Evolutionary conservation across 2,113 vertebrate genomes (phyloP).

Genomic region (Speoplatyrhinus poulsoni): DNA sequence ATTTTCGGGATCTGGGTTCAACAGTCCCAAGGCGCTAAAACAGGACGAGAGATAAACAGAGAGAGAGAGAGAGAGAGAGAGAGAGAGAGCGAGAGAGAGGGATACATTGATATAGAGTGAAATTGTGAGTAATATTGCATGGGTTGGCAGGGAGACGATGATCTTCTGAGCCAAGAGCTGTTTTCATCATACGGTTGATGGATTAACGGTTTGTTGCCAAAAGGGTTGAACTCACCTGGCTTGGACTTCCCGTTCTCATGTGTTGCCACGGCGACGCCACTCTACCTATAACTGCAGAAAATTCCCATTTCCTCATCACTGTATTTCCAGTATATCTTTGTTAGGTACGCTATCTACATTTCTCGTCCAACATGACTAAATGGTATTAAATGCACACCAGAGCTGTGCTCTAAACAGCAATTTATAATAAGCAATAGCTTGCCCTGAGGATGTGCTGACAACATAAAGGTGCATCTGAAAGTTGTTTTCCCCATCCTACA

Average conservation of each 20-base stretch:
- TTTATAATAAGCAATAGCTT: constrained; percentile 9
- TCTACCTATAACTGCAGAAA: constrained; percentile 16
- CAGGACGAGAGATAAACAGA: neutral
- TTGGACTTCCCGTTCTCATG: constrained; percentile 56
- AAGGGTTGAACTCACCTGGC: constrained; percentile 30
- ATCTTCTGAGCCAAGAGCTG: constrained; percentile 42
- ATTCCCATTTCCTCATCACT: neutral
- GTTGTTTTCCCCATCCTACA: constrained; percentile 7
- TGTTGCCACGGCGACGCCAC: constrained; percentile 1
- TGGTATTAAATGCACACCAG: too few species aligned
- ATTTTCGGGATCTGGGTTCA: constrained; percentile 40
- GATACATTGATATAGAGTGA: constrained; percentile 17
- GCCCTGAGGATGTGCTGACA: constrained; percentile 34
- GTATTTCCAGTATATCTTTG: neutral
- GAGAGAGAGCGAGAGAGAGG: constrained; percentile 20
- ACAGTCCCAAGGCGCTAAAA: constrained; percentile 16
- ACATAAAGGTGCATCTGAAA: constrained; percentile 43
- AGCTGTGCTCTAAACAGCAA: too few species aligned
- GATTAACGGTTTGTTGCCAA: constrained; percentile 51
- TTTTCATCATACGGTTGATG: constrained; percentile 53
- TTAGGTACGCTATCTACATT: too few species aligned
- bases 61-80: constrained; percentile 1
- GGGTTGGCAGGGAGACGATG: constrained; percentile 59
- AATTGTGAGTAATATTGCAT: constrained; percentile 30
- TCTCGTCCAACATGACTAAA: too few species aligned